These are phyloP conservation scores for Beris chalybata DNA, from an alignment of 2,888 invertebrate species.

Conservation along the genomic window DNA sequence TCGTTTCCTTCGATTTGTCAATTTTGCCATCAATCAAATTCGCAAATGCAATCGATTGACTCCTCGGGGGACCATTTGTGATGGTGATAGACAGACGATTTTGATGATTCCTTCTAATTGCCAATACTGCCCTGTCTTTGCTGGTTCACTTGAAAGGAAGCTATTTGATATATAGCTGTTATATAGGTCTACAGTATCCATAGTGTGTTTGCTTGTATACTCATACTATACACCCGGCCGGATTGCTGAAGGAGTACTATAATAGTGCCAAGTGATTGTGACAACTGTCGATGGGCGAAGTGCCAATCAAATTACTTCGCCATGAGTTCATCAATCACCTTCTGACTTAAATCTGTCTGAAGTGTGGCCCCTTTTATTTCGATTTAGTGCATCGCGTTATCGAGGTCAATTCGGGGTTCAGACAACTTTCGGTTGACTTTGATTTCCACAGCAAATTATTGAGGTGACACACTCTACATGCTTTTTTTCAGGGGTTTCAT, in stretches of 20 bases:
- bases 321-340: slow-evolving; percentile 37
- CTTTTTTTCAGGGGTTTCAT: slow-evolving; percentile 8
- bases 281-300: slow-evolving; percentile 29
- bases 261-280: not conserved
- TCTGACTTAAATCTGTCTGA: slow-evolving; percentile 13
- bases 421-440: not conserved
- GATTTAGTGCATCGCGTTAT: slow-evolving; percentile 17
- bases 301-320: slow-evolving; percentile 36
- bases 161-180: too few species aligned
- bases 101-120: too few species aligned
- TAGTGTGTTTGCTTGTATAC: too few species aligned
- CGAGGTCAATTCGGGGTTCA: slow-evolving; percentile 12
- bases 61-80: not conserved
- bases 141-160: too few species aligned
- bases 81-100: not conserved
- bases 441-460: not conserved
- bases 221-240: too few species aligned
- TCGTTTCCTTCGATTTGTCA: slow-evolving; percentile 10
- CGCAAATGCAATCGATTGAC: slow-evolving; percentile 30
- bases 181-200: too few species aligned
- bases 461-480: not conserved
- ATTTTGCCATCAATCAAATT: slow-evolving; percentile 21
- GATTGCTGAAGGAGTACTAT: slow-evolving; percentile 14
- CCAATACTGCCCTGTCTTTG: not conserved
- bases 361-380: slow-evolving; percentile 7